A percentile compares a stretch with the other conserved stretches of the same genome.
Conservation (phyloP, 2,888 invertebrate genomes). For the Drosophila maculinotata region DNA sequence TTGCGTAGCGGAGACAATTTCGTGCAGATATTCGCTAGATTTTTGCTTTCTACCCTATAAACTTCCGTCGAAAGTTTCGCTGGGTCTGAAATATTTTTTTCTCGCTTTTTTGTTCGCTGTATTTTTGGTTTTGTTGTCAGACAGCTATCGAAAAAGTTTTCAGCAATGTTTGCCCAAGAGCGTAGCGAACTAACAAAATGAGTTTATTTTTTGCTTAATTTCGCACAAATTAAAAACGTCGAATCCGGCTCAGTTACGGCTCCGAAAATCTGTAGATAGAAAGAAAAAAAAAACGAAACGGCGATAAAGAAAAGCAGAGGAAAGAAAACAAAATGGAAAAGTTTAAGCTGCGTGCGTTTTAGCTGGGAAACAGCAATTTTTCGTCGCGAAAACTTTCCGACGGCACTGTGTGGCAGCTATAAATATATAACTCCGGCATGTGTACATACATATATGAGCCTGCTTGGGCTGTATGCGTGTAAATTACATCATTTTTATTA, state of each 20-base stretch:
- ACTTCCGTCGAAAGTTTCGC: conserved; percentile 68
- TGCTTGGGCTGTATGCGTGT: conserved; percentile 24
- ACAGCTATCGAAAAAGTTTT: conserved; percentile 79
- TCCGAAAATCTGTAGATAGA: conserved; percentile 45
- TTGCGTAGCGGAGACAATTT: conserved; percentile 67
- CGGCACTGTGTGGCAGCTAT: conserved; percentile 54
- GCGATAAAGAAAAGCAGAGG: conserved; percentile 3
- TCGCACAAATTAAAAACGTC: conserved; percentile 80
- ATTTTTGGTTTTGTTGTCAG: conserved; percentile 68
- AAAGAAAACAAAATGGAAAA: conserved; percentile 23
- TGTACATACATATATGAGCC: neutral
- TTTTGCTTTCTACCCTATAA: conserved; percentile 54
- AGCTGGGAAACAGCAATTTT: conserved; percentile 52
- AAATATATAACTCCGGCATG: conserved; percentile 44
- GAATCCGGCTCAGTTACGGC: conserved; percentile 64
- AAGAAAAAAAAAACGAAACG: neutral
- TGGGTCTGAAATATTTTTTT: conserved; percentile 25
- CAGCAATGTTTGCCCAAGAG: conserved; percentile 70
- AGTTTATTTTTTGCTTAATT: conserved; percentile 82
- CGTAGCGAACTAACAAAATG: conserved; percentile 75
- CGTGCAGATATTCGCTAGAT: conserved; percentile 64
- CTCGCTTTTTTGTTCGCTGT: conserved; percentile 24
- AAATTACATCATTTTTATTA: conserved; percentile 62
- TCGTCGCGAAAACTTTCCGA: conserved; percentile 58
- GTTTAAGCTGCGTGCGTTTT: conserved; percentile 40